Evolutionary conservation across 2,797 vertebrate genomes (phyloP).

Genomic region (Coregonus suidteri): DNA sequence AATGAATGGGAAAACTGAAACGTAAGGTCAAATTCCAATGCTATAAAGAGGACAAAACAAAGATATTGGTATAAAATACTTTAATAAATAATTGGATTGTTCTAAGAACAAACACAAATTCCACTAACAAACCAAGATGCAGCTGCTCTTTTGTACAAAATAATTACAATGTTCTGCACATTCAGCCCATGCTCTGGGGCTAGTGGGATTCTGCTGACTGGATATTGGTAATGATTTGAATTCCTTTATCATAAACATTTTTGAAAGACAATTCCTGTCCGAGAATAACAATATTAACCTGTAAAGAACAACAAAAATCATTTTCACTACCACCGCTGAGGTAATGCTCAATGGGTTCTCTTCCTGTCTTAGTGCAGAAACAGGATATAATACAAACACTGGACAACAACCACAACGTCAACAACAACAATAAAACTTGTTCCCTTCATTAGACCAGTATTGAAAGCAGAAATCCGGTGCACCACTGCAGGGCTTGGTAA

Average conservation of each 20-base stretch:
- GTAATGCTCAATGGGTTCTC: constrained; percentile 55
- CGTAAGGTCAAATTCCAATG: neutral
- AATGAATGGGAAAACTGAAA: neutral
- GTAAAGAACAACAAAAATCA: constrained; percentile 55
- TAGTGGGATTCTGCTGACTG: constrained; percentile 49
- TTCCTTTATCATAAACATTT: constrained; percentile 59
- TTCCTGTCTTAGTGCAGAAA: constrained; percentile 61
- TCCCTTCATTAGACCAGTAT: constrained; percentile 86
- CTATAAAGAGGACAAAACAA: constrained; percentile 25
- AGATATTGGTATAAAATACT: constrained; percentile 88
- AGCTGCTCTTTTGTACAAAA: constrained; percentile 81
- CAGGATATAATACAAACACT: constrained; percentile 46
- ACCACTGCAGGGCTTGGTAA: constrained; percentile 4
- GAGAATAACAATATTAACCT: constrained; percentile 55
- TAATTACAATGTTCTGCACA: constrained; percentile 77
- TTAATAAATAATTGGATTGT: constrained; percentile 91
- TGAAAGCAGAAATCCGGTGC: constrained; percentile 50
- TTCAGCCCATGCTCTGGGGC: constrained; percentile 60
- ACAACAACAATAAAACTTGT: constrained; percentile 78
- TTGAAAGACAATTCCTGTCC: constrained; percentile 53
- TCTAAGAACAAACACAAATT: constrained; percentile 83
- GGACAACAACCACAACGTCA: constrained; percentile 41
- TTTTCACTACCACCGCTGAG: constrained; percentile 58
- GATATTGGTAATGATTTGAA: constrained; percentile 42
- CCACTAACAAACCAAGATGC: constrained; percentile 83